Evolutionary conservation across 2,888 invertebrate species (phyloP).

Genomic region (Drosophila infuscata): DNA sequence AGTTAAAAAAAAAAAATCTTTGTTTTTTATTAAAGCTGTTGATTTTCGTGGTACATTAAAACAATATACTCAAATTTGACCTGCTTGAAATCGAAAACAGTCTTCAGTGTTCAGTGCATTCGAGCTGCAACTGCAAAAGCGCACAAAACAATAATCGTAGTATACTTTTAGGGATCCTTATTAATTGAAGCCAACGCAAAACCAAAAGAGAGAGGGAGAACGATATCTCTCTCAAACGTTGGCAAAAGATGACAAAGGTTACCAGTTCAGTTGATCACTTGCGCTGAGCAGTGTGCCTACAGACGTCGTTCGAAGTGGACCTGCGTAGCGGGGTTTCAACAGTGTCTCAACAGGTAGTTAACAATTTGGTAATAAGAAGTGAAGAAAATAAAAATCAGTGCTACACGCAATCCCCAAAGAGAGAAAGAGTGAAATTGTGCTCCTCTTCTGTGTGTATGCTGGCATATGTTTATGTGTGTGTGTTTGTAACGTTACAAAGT

Average conservation of each 20-base stretch:
- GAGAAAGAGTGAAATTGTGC: slow-evolving; percentile 14
- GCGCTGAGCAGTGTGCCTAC: slow-evolving; percentile 40
- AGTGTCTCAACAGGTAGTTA: slow-evolving; percentile 41
- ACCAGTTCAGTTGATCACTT: slow-evolving; percentile 29
- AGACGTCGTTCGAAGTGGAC: slow-evolving; percentile 19
- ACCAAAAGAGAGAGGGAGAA: slow-evolving; percentile 9
- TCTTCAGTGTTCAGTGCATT: slow-evolving; percentile 1
- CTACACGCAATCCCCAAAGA: not conserved
- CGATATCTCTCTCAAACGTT: slow-evolving; percentile 27
- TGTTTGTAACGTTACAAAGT: slow-evolving; percentile 52
- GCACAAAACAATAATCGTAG: not conserved
- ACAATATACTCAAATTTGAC: not conserved
- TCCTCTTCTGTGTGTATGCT: slow-evolving; percentile 1
- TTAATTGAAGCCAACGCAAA: not conserved
- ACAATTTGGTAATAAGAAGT: slow-evolving; percentile 25
- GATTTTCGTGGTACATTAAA: not conserved
- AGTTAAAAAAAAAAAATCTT: not conserved
- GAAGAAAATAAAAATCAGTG: slow-evolving; percentile 16
- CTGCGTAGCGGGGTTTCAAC: not conserved
- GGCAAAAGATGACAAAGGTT: slow-evolving; percentile 31
- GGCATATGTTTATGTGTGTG: slow-evolving; percentile 6
- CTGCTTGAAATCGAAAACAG: not conserved
- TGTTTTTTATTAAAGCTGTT: no score
- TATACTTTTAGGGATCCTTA: slow-evolving; percentile 15
- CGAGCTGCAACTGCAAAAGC: not conserved